Base-by-base conservation (phyloP, 2,113 vertebrate genomes). In the Poecilia latipinna region DNA sequence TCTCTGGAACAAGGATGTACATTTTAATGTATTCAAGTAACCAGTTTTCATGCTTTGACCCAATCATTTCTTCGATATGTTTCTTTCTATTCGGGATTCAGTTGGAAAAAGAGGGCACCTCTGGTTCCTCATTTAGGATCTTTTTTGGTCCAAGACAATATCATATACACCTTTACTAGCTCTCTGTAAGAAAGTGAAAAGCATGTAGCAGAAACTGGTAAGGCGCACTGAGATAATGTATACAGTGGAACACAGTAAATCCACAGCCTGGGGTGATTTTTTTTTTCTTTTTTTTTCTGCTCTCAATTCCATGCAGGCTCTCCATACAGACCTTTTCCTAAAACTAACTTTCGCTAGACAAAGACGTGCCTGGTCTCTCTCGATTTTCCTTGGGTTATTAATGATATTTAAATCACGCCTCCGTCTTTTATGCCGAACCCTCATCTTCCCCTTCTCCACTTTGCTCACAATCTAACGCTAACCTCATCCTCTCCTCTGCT, bases 391-490 rank as follows among this genome's bases (percentile, higher is more conserved):
- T 63, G 29, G 33, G 13, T 63, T 32, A 32, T 32, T 63, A 63
- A 63, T 63, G 61, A 32, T 22, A 32, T 32, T 63, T 63, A 32
- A 32, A 63, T 17, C 32, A 32, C 17, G 29, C 29, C 29, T 31
- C 29, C n/a, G 15, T 68, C 57, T 28, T 29, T 12, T 12, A 10
- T 28, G 35, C 48, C 39, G 17, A 39, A n/a, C n/a, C 3, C 4
- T 63, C 48, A 26, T n/a, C 33, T 19, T 63, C 48, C 29, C 28
- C 33, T n/a, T 64, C 54, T 63, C 48, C 63, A 65, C 42, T 75
- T 75, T 80, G 33, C 64, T 65, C 64, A 26, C 67, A 32, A 78
- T 33, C 54, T 32, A 51, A n/a, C 73, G n/a, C 68, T 64, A 31
- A 28, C 65, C 69, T 51, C 29, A 22, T 70, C 64, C 66, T 68